Base-by-base conservation (phyloP, 2,888 invertebrate genomes). In the Melanchra persicariae region DNA sequence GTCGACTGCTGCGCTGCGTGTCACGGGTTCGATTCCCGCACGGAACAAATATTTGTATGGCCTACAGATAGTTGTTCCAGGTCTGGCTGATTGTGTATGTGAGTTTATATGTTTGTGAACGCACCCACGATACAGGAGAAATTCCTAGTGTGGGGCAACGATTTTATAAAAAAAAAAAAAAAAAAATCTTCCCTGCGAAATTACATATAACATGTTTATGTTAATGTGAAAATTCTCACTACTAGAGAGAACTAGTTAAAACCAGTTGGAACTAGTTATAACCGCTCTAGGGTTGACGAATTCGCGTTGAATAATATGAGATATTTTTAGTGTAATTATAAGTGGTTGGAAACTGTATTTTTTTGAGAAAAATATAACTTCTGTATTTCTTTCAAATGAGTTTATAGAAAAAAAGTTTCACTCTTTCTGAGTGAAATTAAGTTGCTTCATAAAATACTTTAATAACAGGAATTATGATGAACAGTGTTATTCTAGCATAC, bases 131-230 rank as follows among this genome's bases (percentile, higher is more conserved):
- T n/a, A n/a, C n/a, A n/a, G n/a, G n/a, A n/a, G n/a, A n/a, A n/a
- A n/a, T n/a, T n/a, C n/a, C n/a, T n/a, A n/a, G n/a, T n/a, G n/a
- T n/a, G n/a, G n/a, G n/a, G n/a, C n/a, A n/a, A n/a, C n/a, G n/a
- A n/a, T n/a, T n/a, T n/a, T n/a, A n/a, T n/a, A n/a, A n/a, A n/a
- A n/a, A n/a, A n/a, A n/a, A n/a, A n/a, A n/a, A n/a, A n/a, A n/a
- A n/a, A n/a, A n/a, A n/a, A n/a, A n/a, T n/a, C 47, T 34, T 47
- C 52, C 12, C 54, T n/a, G 26, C 10, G 22, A 43, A 71, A 30
- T 77, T 55, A 70, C 54, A 77, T 40, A 66, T 74, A 70, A 75
- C 67, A 70, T 84, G 75, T 75, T 79, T 83, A 83, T 85, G 79
- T 59, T 74, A 82, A 73, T 77, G 49, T 10, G 54, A 55, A 72